Base-by-base conservation (phyloP, 2,797 vertebrate species). In the Netta rufina region DNA sequence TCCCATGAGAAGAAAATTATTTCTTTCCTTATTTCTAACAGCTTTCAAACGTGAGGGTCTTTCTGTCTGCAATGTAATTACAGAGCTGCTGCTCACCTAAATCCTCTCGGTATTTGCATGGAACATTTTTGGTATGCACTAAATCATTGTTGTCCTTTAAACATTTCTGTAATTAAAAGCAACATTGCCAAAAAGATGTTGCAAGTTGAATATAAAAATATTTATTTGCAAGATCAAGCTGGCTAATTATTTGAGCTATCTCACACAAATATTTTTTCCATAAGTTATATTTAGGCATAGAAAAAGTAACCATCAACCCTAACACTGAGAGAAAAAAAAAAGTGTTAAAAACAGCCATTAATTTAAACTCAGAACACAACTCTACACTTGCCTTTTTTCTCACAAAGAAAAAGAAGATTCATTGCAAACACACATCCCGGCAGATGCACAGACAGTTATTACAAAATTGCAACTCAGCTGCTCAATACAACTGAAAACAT, bases 51-150 rank as follows among this genome's bases (percentile, higher is more conserved):
- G 33, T 56, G 69, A 92, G 67, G 94, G 74, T 92, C 91, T 87
- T 93, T 92, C 80, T 94, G 71, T 61, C 84, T 96, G 80, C 88
- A 94, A 95, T 65, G 94, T 96, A 97, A 92, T 94, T 96, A 96
- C 90, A 95, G 91, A 92, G 65, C 86, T 90, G 45, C 72, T 87
- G 77, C 45, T 95, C 86, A 94, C 94, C 71, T 95, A 96, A 96
- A 93, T 93, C 74, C 43, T 93, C 58, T 88, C 76, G 65, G 67
- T 88, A 33, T 91, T 92, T 92, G 74, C 24, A 43, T 54, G 51
- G 53, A 82, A 79, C 61, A 43, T 45, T 92, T 96, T 93, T 69
- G 96, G 67, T 74, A 94, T 43, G 57, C 71, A 54, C 61, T 92
- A 92, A 57, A 89, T 92, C 78, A 54, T 93, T 83, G 71, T 82